Percentiles rank a stretch among this genome's conserved stretches.
phyloP scores from a whole-genome alignment of 2,888 invertebrate genomes.

The Drosophila meridionalis region DNA sequence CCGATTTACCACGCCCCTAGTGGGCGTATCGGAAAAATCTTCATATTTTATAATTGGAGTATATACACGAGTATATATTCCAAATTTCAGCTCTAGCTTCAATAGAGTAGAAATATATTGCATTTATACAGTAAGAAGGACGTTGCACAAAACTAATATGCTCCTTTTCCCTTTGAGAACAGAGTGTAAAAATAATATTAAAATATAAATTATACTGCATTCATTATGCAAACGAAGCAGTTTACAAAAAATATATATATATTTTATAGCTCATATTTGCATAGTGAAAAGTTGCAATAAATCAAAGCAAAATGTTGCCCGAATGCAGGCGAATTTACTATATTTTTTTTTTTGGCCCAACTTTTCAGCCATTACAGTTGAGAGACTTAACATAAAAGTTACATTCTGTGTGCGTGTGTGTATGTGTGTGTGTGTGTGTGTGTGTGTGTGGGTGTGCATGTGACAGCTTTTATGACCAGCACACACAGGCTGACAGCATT shows the following conservation, averaged over 20 bases:
- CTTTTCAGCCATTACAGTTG: constrained; percentile 3
- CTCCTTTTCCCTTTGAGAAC: too few species aligned
- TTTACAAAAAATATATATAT: not conserved
- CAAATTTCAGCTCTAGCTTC: too few species aligned
- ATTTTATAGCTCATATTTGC: constrained; percentile 11
- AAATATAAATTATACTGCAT: not conserved
- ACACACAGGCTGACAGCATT: constrained; percentile 29
- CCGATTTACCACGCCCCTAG: too few species aligned
- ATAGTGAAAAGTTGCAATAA: constrained; percentile 4
- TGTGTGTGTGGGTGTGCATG: constrained; percentile 24
- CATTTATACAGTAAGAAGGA: too few species aligned
- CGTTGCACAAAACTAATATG: too few species aligned
- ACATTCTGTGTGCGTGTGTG: constrained; percentile 19
- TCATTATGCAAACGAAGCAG: constrained; percentile 9
- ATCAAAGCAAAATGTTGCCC: constrained; percentile 2
- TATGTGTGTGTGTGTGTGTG: too few species aligned
- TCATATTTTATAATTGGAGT: too few species aligned
- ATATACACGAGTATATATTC: too few species aligned
- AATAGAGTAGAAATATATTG: too few species aligned
- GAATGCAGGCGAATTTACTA: constrained; percentile 1
- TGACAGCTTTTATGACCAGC: constrained; percentile 36
- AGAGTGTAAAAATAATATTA: too few species aligned
- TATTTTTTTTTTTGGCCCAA: not conserved
- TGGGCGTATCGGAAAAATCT: too few species aligned
- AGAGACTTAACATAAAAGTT: constrained; percentile 27